Percentiles rank a stretch among this genome's conserved stretches.
phyloP scores from a whole-genome alignment of 2,888 invertebrate species.

The Ectobius pallidus region DNA sequence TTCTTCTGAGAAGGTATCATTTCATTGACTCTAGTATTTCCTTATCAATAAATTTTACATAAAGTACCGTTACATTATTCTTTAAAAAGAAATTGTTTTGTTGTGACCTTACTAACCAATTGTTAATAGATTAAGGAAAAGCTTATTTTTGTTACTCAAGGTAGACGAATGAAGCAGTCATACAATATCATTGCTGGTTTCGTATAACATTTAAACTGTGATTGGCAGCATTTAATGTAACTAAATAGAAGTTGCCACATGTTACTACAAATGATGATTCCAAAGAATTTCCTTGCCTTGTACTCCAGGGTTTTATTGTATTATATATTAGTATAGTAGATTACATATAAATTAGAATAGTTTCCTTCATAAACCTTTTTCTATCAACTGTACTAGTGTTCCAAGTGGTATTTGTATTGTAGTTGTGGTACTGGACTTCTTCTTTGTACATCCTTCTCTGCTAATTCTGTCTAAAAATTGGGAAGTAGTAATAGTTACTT shows the following conservation, averaged over 20 bases:
- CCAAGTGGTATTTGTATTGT: background rate
- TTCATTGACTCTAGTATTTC: no score
- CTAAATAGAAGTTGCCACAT: background rate
- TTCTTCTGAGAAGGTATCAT: no score
- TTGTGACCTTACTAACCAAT: no score
- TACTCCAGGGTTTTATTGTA: slow-evolving; percentile 2
- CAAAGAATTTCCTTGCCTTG: slow-evolving; percentile 6
- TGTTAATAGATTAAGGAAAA: no score
- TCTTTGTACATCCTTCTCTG: background rate
- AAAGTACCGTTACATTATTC: no score
- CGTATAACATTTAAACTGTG: no score
- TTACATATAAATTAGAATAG: background rate
- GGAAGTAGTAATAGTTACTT: background rate
- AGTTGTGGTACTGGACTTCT: background rate
- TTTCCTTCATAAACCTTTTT: background rate
- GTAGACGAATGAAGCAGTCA: no score
- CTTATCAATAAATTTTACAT: no score
- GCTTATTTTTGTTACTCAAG: no score
- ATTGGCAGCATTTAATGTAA: background rate
- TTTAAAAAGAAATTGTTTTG: no score
- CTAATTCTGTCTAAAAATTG: background rate
- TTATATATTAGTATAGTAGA: background rate
- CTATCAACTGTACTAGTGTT: background rate
- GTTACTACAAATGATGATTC: background rate
- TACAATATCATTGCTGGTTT: no score